A percentile compares a stretch with the other conserved stretches of the same genome.
Evolutionary conservation across 2,113 vertebrate genomes (phyloP).

Genomic region (Axis porcinus): DNA sequence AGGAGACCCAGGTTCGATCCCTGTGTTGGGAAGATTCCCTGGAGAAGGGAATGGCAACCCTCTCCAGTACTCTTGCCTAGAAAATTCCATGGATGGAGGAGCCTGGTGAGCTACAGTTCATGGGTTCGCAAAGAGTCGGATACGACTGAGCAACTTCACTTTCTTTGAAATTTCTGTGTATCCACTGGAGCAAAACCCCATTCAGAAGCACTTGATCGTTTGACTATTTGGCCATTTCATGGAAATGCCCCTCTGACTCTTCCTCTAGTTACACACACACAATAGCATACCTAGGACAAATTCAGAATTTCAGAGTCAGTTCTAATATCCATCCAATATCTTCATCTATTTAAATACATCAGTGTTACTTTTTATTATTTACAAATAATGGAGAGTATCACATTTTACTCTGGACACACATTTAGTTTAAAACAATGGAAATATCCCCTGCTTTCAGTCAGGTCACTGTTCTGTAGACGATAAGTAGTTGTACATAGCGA

Average conservation of each 20-base stretch:
- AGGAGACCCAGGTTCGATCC: not conserved
- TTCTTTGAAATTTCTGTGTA: not conserved
- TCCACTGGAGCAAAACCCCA: not conserved
- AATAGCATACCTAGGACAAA: not conserved
- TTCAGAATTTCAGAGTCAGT: not conserved
- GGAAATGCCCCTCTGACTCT: not conserved
- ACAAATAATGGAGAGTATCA: not conserved
- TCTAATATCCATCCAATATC: not conserved
- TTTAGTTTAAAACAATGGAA: not conserved
- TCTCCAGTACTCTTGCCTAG: not conserved
- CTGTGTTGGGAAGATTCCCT: not conserved
- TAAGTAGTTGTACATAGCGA: not conserved
- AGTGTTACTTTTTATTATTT: not conserved
- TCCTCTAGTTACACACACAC: not conserved
- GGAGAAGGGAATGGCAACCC: not conserved
- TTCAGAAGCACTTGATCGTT: not conserved
- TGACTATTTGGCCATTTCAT: not conserved
- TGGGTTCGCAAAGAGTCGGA: rapidly evolving
- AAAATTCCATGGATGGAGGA: not conserved
- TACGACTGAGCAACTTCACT: not conserved
- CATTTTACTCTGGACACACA: not conserved
- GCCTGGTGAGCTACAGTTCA: not conserved
- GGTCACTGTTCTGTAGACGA: not conserved
- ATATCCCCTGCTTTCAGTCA: not conserved
- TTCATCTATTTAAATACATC: not conserved